Evolutionary conservation across 2,113 vertebrate genomes (phyloP).

Genomic region (Takifugu flavidus): DNA sequence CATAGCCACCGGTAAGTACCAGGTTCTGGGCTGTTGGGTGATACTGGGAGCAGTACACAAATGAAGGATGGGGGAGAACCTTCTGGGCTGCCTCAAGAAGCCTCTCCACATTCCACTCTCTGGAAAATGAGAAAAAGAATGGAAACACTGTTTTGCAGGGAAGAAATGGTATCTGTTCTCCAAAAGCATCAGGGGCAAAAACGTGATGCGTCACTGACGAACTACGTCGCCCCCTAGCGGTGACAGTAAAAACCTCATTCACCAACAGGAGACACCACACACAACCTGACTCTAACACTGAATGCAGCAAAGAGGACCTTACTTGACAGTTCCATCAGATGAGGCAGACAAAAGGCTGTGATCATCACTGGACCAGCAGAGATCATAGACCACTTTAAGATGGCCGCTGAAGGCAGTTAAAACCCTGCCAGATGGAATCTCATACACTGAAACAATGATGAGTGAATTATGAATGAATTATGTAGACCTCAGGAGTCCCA

Average conservation of each 20-base stretch:
- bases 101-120: constrained; percentile 87
- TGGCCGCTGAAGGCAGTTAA: constrained; percentile 89
- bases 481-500: constrained; percentile 4
- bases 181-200: background rate
- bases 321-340: constrained; percentile 95
- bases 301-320: background rate
- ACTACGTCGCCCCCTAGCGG: constrained; percentile 22
- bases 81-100: constrained; percentile 77
- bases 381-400: constrained; percentile 93
- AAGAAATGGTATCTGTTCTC: background rate
- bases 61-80: constrained; percentile 92
- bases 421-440: constrained; percentile 91
- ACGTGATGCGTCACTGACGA: constrained; percentile 14
- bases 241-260: background rate
- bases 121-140: constrained; percentile 40
- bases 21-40: constrained; percentile 83
- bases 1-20: constrained; percentile 88
- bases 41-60: constrained; percentile 91
- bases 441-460: constrained; percentile 81
- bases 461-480: constrained; percentile 4
- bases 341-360: constrained; percentile 86
- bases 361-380: constrained; percentile 93
- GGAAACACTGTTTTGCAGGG: background rate
- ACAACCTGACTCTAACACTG: no score
- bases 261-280: background rate